Evolutionary conservation across 2,888 invertebrate genomes (phyloP).

Genomic region (Prosopocoilus inquinatus): DNA sequence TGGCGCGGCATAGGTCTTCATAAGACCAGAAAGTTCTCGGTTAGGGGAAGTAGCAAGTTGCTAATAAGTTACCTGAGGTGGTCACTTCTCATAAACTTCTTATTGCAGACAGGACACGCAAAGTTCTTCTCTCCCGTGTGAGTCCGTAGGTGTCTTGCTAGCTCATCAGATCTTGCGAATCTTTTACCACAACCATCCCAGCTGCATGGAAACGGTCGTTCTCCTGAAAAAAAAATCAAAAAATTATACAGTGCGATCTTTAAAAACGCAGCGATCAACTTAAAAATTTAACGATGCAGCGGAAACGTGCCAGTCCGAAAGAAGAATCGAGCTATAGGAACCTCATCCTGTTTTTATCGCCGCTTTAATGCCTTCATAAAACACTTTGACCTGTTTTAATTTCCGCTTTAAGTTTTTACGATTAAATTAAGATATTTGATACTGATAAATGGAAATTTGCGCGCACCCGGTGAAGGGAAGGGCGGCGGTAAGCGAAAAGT

Average conservation of each 20-base stretch:
- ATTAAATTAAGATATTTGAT: neutral
- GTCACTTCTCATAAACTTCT: constrained; percentile 65
- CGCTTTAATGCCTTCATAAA: too few relatives aligned
- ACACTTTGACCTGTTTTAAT: neutral
- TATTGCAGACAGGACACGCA: constrained; percentile 61
- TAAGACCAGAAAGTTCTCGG: too few relatives aligned
- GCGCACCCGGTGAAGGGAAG: neutral
- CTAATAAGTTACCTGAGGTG: constrained; percentile 55
- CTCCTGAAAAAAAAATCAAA: constrained; percentile 51
- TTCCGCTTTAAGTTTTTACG: constrained; percentile 1
- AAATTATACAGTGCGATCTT: neutral
- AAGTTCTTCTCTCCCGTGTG: constrained; percentile 68
- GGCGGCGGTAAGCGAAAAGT: neutral
- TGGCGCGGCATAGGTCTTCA: too few relatives aligned
- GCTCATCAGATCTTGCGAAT: constrained; percentile 64
- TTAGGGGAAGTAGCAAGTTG: neutral
- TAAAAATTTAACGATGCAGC: too few relatives aligned
- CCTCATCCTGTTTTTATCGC: too few relatives aligned
- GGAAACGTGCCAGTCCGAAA: too few relatives aligned
- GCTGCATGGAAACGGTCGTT: constrained; percentile 62
- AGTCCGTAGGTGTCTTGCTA: constrained; percentile 62
- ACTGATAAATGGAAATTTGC: neutral
- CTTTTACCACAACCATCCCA: constrained; percentile 64
- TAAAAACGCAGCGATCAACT: neutral
- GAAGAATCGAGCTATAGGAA: too few relatives aligned